A percentile compares a stretch with the other conserved stretches of the same genome.
phyloP scores from a whole-genome alignment of 1,140 invertebrate genomes.

The Lethrus apterus region DNA sequence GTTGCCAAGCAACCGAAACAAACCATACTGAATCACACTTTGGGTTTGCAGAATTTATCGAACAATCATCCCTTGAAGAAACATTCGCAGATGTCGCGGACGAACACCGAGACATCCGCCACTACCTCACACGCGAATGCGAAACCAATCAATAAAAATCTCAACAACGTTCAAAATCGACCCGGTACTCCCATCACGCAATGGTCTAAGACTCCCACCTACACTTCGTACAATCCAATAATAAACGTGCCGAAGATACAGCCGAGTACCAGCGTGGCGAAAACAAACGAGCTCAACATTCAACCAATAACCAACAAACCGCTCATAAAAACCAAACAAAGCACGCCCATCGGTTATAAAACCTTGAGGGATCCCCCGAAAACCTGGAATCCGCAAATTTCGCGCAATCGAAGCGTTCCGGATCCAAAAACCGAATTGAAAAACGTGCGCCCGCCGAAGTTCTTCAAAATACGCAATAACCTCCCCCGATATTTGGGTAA shows the following conservation, averaged over 20 bases:
- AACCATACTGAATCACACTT: constrained; percentile 31
- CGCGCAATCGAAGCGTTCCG: constrained; percentile 32
- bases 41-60: constrained; percentile 42
- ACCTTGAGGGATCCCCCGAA: constrained; percentile 50
- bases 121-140: not conserved
- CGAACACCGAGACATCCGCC: not conserved
- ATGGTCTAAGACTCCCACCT: not conserved
- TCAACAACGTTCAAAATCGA: constrained; percentile 1
- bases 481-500: constrained; percentile 52
- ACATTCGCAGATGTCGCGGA: constrained; percentile 27
- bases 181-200: not conserved
- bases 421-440: constrained; percentile 27
- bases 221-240: constrained; percentile 21
- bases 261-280: constrained; percentile 3
- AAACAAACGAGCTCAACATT: constrained; percentile 2
- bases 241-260: constrained; percentile 28
- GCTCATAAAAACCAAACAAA: constrained; percentile 37
- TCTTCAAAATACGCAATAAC: constrained; percentile 52
- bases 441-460: constrained; percentile 44
- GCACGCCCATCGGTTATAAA: constrained; percentile 45
- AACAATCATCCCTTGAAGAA: constrained; percentile 39
- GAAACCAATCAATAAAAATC: constrained; percentile 20
- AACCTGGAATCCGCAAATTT: constrained; percentile 52
- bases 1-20: constrained; percentile 28
- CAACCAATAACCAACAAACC: constrained; percentile 24